Base-by-base conservation (phyloP, 2,888 invertebrate genomes). In the Cabera pusaria region DNA sequence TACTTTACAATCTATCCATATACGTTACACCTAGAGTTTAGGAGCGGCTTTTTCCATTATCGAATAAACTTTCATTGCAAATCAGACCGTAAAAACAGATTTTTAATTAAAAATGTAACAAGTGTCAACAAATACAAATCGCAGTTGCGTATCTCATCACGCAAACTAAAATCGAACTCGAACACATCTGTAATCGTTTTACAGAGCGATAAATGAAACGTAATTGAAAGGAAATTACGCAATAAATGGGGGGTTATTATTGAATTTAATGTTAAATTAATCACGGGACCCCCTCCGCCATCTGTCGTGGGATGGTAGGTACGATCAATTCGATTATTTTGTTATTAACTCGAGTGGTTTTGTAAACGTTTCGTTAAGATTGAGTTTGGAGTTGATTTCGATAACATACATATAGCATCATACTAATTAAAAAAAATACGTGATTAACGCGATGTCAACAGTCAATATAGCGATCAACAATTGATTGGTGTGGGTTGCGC, bases 241-340 rank as follows among this genome's bases (percentile, higher is more conserved):
- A 82, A 86, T 86, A 86, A 87, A 85, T 85, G 86, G 81, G 63
- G 74, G 73, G 83, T 84, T 87, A 85, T 86, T 86, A 88, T 87
- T 87, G 85, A 88, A 85, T 88, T 85, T 85, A 85, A 87, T 86
- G 85, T 86, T 80, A 81, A 86, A 87, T 87, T 85, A 86, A 85
- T 79, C 82, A 79, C 56, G 55, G 69, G 60, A 64, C 72, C 76
- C 78, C 75, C 72, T 66, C 62, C 64, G 64, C 67, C 87, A 88
- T 86, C 86, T 87, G 88, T 74, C 85, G 84, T 66, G 56, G 64
- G 66, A 64, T 66, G 53, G 20, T 27, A 52, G 52, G 53, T 50
- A 53, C 62, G 61, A 62, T 62, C 53, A 63, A 66, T 66, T 67
- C 44, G 56, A 65, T 67, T 67, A 67, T 58, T 60, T 56, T 64